Percentiles rank a stretch among this genome's conserved stretches.
Conservation (phyloP, 1,140 invertebrate genomes). For the Lepidotrigona ventralis region DNA sequence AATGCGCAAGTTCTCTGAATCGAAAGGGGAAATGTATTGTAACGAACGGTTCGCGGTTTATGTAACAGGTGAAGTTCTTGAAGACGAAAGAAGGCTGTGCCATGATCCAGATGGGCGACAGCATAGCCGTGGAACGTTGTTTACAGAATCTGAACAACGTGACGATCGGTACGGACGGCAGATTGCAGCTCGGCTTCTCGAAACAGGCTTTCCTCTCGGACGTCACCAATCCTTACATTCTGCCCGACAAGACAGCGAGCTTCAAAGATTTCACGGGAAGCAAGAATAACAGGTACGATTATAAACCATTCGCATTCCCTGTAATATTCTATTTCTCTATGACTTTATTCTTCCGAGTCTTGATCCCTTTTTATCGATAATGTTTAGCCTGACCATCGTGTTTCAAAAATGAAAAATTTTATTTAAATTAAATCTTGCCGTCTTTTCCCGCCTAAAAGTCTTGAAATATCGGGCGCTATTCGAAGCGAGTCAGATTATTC, state of each 20-base stretch:
- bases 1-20: too few relatives aligned
- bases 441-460: too few relatives aligned
- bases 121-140: constrained; percentile 95
- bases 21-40: neutral
- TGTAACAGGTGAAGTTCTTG: constrained; percentile 95
- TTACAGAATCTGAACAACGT: constrained; percentile 97
- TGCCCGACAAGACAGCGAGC: constrained; percentile 96
- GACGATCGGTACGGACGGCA: constrained; percentile 86
- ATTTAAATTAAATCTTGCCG: too few relatives aligned
- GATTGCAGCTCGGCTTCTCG: constrained; percentile 89
- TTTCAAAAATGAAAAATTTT: too few relatives aligned
- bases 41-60: neutral
- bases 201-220: constrained; percentile 98
- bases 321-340: neutral
- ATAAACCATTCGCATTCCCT: neutral
- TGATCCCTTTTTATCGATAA: neutral
- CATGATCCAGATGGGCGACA: constrained; percentile 99
- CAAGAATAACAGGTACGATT: constrained; percentile 91
- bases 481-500: too few relatives aligned
- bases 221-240: constrained; percentile 96
- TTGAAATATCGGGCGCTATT: too few relatives aligned
- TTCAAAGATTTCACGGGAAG: constrained; percentile 98
- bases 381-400: neutral
- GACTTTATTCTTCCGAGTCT: neutral
- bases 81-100: constrained; percentile 99